Evolutionary conservation across 2,113 vertebrate genomes (phyloP), one percentile per base, ranked within the genome.

Genomic region (Erythrocercus mccallii): DNA sequence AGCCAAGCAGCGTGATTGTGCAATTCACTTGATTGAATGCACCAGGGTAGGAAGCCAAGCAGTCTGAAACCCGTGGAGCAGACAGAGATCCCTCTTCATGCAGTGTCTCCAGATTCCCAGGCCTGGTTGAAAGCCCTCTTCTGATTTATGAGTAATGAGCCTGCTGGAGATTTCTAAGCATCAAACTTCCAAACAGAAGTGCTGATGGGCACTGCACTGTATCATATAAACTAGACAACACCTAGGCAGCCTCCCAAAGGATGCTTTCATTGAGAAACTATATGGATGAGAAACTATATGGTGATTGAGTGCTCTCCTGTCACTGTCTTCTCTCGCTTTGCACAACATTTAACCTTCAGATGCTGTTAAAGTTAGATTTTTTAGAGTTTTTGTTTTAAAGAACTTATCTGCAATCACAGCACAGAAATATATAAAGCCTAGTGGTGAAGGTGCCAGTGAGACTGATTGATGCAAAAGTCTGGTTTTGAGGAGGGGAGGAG

Each of bases 211-310:
- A 81, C 94, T 97, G 95, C 68, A 78, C 68, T 95, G 95, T 82
- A 60, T 90, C 87, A 90, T 61, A n/a, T 10, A 40, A 58, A 31
- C 81, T 91, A 86, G 95, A 93, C 93, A 94, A 93, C 88, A 95
- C 95, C 93, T 94, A 93, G 93, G 93, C 94, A 97, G 40, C 40
- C 58, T 83, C 93, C 94, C 87, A 94, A 96, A 94, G 81, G 74
- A 71, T 81, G 68, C 79, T 74, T 96, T 96, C 85, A 83, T 18
- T 77, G 51, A n/a, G n/a, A n/a, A n/a, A n/a, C n/a, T n/a, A n/a
- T n/a, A n/a, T n/a, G 56, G 60, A 94, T 90, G 64, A 64, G 87
- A 93, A 94, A 35, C 42, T 76, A 33, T 17, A 87, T 0, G 1
- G 56, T 77, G 94, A 93, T 70, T 58, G 81, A 95, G 44, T 86